Evolutionary conservation across 2,888 invertebrate genomes (phyloP).

Genomic region (Lucinisca nassula): DNA sequence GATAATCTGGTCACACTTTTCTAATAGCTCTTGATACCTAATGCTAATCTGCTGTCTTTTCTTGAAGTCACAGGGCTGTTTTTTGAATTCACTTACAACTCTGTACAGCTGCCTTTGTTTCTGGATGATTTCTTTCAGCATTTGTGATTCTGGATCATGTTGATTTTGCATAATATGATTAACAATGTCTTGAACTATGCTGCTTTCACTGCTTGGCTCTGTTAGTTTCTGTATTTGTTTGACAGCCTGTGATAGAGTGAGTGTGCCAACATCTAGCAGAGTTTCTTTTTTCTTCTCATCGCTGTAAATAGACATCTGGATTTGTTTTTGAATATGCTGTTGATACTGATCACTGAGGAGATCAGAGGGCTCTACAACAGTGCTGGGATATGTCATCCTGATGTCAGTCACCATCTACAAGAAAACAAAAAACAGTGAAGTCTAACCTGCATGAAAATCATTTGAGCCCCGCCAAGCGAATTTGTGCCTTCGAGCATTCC

Average conservation of each 20-base stretch:
- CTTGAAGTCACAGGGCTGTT: not conserved
- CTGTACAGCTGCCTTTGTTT: slow-evolving; percentile 40
- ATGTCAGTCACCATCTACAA: slow-evolving; percentile 70
- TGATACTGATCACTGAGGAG: slow-evolving; percentile 67
- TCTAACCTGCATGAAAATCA: too few relatives aligned
- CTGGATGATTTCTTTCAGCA: slow-evolving; percentile 38
- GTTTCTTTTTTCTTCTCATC: slow-evolving; percentile 42
- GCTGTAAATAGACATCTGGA: slow-evolving; percentile 48
- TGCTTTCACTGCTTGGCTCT: slow-evolving; percentile 12
- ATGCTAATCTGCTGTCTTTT: not conserved
- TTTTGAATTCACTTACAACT: not conserved
- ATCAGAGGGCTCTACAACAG: slow-evolving; percentile 63
- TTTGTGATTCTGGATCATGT: not conserved
- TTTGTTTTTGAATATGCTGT: slow-evolving; percentile 57
- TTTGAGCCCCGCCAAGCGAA: too few relatives aligned
- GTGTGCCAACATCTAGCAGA: slow-evolving; percentile 45
- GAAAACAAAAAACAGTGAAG: too few relatives aligned
- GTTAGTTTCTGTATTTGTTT: slow-evolving; percentile 16
- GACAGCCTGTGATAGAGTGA: slow-evolving; percentile 18
- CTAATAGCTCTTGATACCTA: not conserved
- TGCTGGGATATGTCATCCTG: slow-evolving; percentile 57
- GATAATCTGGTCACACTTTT: not conserved
- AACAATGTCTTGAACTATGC: slow-evolving; percentile 51
- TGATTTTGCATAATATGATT: slow-evolving; percentile 52
- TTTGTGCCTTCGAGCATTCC: too few relatives aligned